Base-by-base conservation (phyloP, 2,797 vertebrate genomes). In the Telmatherina bonti region DNA sequence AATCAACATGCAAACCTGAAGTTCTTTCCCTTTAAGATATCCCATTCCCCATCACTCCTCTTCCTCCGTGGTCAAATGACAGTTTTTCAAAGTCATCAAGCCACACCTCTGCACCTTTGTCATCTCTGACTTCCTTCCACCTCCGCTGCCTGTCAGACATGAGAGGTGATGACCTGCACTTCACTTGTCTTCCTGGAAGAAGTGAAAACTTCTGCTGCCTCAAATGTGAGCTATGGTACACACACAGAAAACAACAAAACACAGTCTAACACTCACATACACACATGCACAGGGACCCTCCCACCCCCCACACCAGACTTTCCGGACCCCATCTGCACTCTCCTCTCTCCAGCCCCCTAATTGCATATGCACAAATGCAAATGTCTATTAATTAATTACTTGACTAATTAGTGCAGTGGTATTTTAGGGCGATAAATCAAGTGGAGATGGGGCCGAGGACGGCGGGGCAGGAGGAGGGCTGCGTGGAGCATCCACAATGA, bases 381-480 rank as follows among this genome's bases (percentile, higher is more conserved):
- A 98, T 98, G 96, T 92, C 95, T 97, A 98, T 97, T 97, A 98
- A 98, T 98, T 97, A 98, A 98, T 98, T 97, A 97, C 96, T 97
- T 96, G 96, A 97, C 96, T 97, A 97, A 98, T 98, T 98, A 98
- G 97, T 96, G 96, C 96, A 96, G 96, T 96, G 96, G 96, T 98
- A 97, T 98, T 97, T 97, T 95, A 95, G 94, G 96, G 96, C 94
- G 95, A 98, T 97, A 98, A 98, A 98, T 98, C 96, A 98, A 96
- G 95, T 95, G 89, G 91, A 92, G 96, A 95, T 96, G 96, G 96
- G 95, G 95, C 95, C 90, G 95, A 84, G 82, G 85, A 86, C 62
- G 62, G 84, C 9, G 58, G 85, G 88, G 79, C 51, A 52, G 51
- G 51, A 53, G 51, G 51, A 52, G 26, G 53, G 53, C 77, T 71